Percentiles rank a stretch among this genome's conserved stretches.
Conservation (phyloP, 2,113 vertebrate genomes). For the Rynchops niger region DNA sequence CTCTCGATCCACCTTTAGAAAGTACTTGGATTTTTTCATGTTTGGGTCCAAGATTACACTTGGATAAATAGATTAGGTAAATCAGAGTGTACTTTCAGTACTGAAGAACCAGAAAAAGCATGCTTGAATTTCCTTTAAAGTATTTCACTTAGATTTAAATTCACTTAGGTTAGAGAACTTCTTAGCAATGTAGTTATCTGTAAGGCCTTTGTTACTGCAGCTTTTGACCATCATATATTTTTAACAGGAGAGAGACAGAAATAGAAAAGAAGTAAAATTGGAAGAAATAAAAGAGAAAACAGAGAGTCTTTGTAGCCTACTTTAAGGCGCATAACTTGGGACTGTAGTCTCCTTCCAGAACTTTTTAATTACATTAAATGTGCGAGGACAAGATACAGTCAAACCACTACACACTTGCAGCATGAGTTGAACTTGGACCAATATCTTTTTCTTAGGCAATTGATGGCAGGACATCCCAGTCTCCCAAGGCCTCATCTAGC, state of each 20-base stretch:
- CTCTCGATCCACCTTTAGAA: background rate
- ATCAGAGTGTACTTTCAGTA: background rate
- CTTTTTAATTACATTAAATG: background rate
- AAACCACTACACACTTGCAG: background rate
- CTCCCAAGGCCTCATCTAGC: background rate
- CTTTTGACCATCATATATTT: background rate
- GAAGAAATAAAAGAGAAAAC: background rate
- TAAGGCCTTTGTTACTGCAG: background rate
- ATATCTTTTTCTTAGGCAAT: background rate
- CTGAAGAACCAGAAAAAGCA: background rate
- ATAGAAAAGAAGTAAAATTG: background rate
- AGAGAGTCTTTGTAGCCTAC: too few relatives aligned
- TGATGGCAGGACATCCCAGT: fast-evolving
- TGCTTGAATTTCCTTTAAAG: background rate
- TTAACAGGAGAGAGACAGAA: background rate
- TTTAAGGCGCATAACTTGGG: background rate
- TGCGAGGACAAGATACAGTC: too few relatives aligned
- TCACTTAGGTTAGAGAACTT: background rate
- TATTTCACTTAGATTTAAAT: background rate
- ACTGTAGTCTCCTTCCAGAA: background rate
- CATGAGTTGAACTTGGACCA: fast-evolving
- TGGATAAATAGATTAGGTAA: background rate
- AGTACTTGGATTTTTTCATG: background rate
- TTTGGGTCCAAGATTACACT: background rate
- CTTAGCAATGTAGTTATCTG: background rate